A percentile compares a stretch with the other conserved stretches of the same genome.
These are phyloP conservation scores for Anabas testudineus DNA, from an alignment of 2,797 vertebrate species.

Conservation along the genomic window DNA sequence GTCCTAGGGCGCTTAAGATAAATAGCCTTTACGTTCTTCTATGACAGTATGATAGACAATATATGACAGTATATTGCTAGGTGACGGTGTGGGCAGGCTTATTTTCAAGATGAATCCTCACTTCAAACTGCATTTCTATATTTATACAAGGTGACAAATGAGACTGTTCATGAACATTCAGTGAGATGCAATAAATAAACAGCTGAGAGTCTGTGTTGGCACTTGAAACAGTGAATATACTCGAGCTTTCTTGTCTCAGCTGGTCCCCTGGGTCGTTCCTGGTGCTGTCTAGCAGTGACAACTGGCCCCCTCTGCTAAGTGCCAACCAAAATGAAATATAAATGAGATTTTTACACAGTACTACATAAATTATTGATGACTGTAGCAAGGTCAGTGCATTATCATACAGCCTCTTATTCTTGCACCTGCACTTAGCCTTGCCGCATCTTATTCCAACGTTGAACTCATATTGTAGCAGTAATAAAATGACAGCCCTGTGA, in stretches of 20 bases:
- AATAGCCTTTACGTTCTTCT: not conserved
- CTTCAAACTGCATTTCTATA: conserved; percentile 30
- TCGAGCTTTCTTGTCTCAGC: conserved; percentile 26
- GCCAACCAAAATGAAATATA: conserved; percentile 64
- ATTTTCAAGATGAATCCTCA: not conserved
- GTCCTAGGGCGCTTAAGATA: conserved; percentile 20
- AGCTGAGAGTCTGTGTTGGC: conserved; percentile 30
- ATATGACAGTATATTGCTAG: not conserved
- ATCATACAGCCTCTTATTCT: conserved; percentile 33
- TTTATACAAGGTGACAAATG: conserved; percentile 43
- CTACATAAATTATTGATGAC: conserved; percentile 55
- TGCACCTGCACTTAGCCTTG: conserved; percentile 46
- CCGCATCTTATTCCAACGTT: conserved; percentile 36
- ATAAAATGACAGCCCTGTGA: conserved; percentile 49
- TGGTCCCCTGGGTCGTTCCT: conserved; percentile 5
- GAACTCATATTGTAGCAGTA: conserved; percentile 17
- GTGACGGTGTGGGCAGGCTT: conserved; percentile 9
- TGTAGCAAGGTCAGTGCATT: conserved; percentile 38
- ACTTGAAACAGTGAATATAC: conserved; percentile 22
- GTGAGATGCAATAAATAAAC: conserved; percentile 45
- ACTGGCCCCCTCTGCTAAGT: conserved; percentile 44
- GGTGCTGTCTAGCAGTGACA: conserved; percentile 26
- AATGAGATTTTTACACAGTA: conserved; percentile 65
- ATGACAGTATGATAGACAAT: not conserved
- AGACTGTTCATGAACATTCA: conserved; percentile 27